These are phyloP conservation scores for Thymelicus sylvestris DNA, from an alignment of 2,888 invertebrate species.

Conservation along the genomic window DNA sequence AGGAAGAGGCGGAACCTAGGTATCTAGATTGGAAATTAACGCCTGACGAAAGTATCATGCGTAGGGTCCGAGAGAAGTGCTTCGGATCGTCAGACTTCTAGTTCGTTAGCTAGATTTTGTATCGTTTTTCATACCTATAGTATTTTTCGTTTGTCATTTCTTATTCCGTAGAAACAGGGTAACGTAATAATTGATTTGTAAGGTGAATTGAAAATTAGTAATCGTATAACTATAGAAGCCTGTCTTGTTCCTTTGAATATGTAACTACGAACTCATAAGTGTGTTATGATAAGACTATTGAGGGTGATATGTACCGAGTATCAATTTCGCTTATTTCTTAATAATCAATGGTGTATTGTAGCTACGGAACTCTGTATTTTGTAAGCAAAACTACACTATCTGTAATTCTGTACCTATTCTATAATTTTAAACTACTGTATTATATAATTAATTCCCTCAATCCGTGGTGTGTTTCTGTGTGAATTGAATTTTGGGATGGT, in stretches of 20 bases:
- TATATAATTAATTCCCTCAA: slow-evolving; percentile 13
- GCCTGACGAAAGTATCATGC: slow-evolving; percentile 68
- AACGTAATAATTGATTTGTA: slow-evolving; percentile 51
- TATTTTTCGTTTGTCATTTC: slow-evolving; percentile 19
- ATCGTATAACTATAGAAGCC: slow-evolving; percentile 14
- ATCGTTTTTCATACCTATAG: slow-evolving; percentile 36
- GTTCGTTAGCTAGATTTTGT: slow-evolving; percentile 39
- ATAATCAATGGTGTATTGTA: background rate
- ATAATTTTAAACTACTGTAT: slow-evolving; percentile 24
- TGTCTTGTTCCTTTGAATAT: slow-evolving; percentile 22
- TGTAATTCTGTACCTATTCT: slow-evolving; percentile 2
- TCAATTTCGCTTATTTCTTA: background rate
- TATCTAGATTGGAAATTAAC: slow-evolving; percentile 66
- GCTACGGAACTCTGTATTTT: slow-evolving; percentile 14
- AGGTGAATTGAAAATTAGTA: slow-evolving; percentile 37
- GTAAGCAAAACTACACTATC: slow-evolving; percentile 15
- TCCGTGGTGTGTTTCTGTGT: slow-evolving; percentile 15
- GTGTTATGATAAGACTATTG: slow-evolving; percentile 12
- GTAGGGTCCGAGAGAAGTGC: slow-evolving; percentile 66
- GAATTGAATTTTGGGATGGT: slow-evolving; percentile 10
- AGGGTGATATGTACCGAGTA: background rate
- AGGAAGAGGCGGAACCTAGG: slow-evolving; percentile 58
- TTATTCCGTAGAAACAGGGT: slow-evolving; percentile 68
- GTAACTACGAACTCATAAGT: slow-evolving; percentile 15
- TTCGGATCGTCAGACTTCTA: slow-evolving; percentile 69